Base-by-base conservation (phyloP, 2,113 vertebrate species). In the Carassius auratus region DNA sequence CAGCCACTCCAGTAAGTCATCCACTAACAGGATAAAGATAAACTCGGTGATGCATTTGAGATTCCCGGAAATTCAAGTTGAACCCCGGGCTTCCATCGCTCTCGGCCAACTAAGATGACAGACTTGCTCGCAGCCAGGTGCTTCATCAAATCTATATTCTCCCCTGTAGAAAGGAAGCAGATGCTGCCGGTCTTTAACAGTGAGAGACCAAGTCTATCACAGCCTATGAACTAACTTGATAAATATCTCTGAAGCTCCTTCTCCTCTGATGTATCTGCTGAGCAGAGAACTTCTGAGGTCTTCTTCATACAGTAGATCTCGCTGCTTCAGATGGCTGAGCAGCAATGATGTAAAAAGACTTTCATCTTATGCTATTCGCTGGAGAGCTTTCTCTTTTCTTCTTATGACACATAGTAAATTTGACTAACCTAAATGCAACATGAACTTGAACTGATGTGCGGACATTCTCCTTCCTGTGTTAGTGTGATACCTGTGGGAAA, bases 21-120 rank as follows among this genome's bases (percentile, higher is more conserved):
- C 38, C 15, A 15, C 38, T 64, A 80, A 80, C 77, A 80, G 59
- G 77, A 80, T 80, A 42, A 13, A 62, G 77, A 64, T 80, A 38
- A 81, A 80, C 59, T 62, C 62, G 0, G 61, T 81, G 78, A 81
- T 81, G 78, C 61, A 64, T 81, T 81, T 66, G 38, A 66, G 61
- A 66, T 66, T 66, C n/a, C 4, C 73, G 8, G 62, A 81, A 81
- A 14, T 81, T 81, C 38, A 64, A 81, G 78, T n/a, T 48, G n/a
- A 66, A 50, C 59, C 61, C 36, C n/a, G 5, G 61, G 61, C 38
- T 81, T 45, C 38, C 14, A 19, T 66, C 50, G 78, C 61, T 30
- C 78, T 62, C 45, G 14, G 74, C 21, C 62, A 48, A 42, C 36
- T 30, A 66, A 38, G 61, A 81, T 64, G 59, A 81, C 38, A 81